A percentile compares a stretch with the other conserved stretches of the same genome.
Conservation (phyloP, 1,140 invertebrate genomes). For the Calephelis virginiensis region DNA sequence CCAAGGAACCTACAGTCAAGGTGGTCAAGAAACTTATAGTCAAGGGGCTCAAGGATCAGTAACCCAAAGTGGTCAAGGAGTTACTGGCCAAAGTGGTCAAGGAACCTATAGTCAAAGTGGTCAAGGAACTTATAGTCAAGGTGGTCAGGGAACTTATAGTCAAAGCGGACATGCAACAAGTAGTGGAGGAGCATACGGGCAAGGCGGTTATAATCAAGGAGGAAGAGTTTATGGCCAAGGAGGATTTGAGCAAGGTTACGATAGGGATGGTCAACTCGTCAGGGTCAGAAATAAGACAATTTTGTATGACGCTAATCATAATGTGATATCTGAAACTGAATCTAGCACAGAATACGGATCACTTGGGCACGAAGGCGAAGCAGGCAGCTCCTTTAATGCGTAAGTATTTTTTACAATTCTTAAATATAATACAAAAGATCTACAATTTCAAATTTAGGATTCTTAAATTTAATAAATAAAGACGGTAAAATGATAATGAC, state of each 20-base stretch:
- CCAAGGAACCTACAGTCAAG: conserved; percentile 17
- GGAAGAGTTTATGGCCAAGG: conserved; percentile 31
- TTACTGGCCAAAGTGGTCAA: conserved; percentile 20
- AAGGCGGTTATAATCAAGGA: conserved; percentile 25
- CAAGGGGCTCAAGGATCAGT: conserved; percentile 28
- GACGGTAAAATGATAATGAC: no score
- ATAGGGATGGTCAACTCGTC: conserved; percentile 41
- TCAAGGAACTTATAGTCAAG: conserved; percentile 27
- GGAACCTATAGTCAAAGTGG: conserved; percentile 25
- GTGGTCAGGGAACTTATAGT: conserved; percentile 24
- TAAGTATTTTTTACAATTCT: conserved; percentile 37
- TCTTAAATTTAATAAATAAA: background rate
- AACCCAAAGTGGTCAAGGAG: conserved; percentile 28
- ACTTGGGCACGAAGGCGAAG: conserved; percentile 68
- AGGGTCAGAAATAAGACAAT: conserved; percentile 53
- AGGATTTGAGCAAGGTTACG: conserved; percentile 31
- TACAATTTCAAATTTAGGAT: no score
- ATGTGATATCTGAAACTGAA: conserved; percentile 58
- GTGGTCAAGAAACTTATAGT: conserved; percentile 17
- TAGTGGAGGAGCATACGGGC: conserved; percentile 22
- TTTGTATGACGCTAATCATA: conserved; percentile 58
- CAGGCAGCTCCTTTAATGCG: conserved; percentile 69
- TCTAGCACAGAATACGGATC: conserved; percentile 63
- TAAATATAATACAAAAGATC: no score
- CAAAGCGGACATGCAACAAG: conserved; percentile 26